Evolutionary conservation across 1,140 invertebrate genomes (phyloP).

Genomic region (Cyclina sinensis): DNA sequence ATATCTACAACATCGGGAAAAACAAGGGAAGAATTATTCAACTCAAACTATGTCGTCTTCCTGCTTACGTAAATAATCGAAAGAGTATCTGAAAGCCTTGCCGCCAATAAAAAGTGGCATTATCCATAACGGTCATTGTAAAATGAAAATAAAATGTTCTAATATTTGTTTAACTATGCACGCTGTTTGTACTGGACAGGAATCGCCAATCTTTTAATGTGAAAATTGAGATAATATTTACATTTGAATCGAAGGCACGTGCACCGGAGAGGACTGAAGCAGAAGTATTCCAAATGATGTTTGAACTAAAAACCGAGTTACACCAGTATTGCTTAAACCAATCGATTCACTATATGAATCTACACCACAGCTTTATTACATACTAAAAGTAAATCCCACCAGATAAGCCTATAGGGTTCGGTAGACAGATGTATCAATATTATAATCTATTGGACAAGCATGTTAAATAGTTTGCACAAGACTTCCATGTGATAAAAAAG

Average conservation of each 20-base stretch:
- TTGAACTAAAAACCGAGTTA: background rate
- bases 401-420: background rate
- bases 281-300: background rate
- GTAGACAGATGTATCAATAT: background rate
- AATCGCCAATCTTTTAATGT: constrained; percentile 12
- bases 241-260: background rate
- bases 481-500: too few relatives aligned
- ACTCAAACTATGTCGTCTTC: background rate
- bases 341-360: background rate
- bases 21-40: background rate
- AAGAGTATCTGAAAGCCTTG: background rate
- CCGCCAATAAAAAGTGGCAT: background rate
- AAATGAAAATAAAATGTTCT: constrained; percentile 18
- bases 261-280: background rate
- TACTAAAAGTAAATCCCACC: background rate
- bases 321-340: background rate
- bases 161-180: constrained; percentile 13
- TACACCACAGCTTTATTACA: background rate
- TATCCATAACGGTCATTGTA: background rate
- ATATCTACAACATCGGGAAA: background rate
- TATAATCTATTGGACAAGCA: background rate
- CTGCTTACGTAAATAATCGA: background rate
- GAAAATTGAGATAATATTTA: background rate
- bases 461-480: background rate
- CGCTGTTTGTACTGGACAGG: background rate